Conservation (phyloP, 2,113 vertebrate species). For the Aegypius monachus region DNA sequence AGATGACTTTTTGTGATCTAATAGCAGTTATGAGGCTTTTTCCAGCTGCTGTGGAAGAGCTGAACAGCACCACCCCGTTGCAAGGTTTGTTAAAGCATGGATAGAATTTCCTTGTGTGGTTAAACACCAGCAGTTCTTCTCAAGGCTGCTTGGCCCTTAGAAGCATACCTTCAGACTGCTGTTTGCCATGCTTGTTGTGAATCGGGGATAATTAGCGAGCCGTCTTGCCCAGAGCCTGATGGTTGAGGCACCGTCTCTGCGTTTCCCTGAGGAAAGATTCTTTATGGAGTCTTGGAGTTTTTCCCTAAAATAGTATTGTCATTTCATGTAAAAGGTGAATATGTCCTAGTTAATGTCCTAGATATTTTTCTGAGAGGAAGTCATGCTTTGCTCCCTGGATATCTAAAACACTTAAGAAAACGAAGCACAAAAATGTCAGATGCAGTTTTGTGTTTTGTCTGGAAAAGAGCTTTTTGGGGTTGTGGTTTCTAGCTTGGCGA, state of each 20-base stretch:
- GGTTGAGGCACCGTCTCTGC: not conserved
- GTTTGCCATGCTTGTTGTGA: rapidly evolving
- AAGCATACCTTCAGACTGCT: not conserved
- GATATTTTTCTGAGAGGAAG: not conserved
- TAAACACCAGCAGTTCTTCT: not conserved
- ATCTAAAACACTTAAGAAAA: not conserved
- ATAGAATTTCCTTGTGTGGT: not conserved
- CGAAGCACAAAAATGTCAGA: not conserved
- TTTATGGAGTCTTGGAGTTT: not conserved
- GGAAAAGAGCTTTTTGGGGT: not conserved
- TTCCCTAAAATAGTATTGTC: slow-evolving; percentile 9
- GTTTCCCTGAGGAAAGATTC: not conserved
- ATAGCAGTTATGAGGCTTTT: not conserved
- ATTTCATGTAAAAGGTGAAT: not conserved
- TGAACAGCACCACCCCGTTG: not conserved
- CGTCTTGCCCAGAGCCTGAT: not conserved
- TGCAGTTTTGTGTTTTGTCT: not conserved
- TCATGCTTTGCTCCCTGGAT: not conserved
- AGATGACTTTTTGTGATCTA: not conserved
- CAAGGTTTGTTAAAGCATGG: not conserved
- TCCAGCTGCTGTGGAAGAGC: not conserved
- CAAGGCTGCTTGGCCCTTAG: not conserved
- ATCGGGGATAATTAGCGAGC: not conserved
- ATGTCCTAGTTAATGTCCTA: slow-evolving; percentile 49
- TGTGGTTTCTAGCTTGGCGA: not conserved